Conservation (phyloP, 2,797 vertebrate genomes). For the Simalia tracyae region DNA sequence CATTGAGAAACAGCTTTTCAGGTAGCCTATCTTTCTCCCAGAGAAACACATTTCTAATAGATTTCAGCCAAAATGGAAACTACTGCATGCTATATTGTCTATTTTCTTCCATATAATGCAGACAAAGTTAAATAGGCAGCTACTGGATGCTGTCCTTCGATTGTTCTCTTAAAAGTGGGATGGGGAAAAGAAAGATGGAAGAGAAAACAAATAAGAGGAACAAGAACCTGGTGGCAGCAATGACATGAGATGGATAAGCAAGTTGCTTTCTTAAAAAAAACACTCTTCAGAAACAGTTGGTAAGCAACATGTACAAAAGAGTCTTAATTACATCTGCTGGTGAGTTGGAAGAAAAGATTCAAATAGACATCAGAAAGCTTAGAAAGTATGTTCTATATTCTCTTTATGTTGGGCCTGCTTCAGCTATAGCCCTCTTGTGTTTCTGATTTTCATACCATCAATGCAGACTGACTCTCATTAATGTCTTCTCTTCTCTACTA, state of each 20-base stretch:
- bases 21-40: conserved; percentile 17
- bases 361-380: background rate
- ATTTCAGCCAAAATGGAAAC: background rate
- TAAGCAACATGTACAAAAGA: background rate
- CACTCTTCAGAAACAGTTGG: conserved; percentile 1
- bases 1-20: background rate
- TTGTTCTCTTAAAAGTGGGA: background rate
- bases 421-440: background rate
- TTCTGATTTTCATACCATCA: conserved; percentile 34
- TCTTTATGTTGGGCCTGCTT: background rate
- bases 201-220: background rate
- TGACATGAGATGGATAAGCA: background rate
- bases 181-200: background rate
- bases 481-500: conserved; percentile 5
- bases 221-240: background rate
- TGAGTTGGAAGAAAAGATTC: background rate
- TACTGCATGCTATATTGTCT: background rate
- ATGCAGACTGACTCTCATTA: background rate
- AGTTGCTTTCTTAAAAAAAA: background rate
- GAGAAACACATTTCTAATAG: conserved; percentile 38
- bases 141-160: background rate
- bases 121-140: background rate
- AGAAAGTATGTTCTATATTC: background rate
- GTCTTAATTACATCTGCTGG: background rate
- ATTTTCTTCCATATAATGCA: background rate